Evolutionary conservation across 2,888 invertebrate species (phyloP), one percentile per base, ranked within the genome.

Genomic region (Volucella zonaria): DNA sequence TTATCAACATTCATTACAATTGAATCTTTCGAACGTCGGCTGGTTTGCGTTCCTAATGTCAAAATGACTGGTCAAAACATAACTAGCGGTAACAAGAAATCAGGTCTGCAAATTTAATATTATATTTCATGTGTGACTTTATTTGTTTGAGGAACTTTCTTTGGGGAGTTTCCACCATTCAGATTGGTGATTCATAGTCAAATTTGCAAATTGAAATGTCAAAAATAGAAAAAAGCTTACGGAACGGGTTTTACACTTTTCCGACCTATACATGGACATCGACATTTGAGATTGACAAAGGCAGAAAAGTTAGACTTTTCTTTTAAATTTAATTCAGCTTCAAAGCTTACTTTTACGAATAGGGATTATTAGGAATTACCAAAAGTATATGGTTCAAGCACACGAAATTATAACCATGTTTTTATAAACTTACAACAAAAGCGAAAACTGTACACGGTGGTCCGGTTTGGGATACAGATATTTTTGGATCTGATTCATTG

Each of bases 1-100:
- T 78, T 78, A 78, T 77, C 70, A n/a, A 47, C 47, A 54, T 49
- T 71, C 71, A 58, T 64, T 71, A 64, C 51, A 38, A 66, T 66
- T 40, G 49, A 51, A 40, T 14, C 15, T 66, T 66, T 40, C 38
- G 14, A 31, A n/a, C 31, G 15, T 45, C 49, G 14, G 15, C 8
- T 51, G 14, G 64, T 10, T 45, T 38, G 51, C 0, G 40, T 10
- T 43, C 10, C 38, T 49, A 40, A 40, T n/a, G 18, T 14, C 14
- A 38, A 8, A 31, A 10, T 49, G 47, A 47, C 23, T 38, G 49
- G 38, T 31, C 12, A 40, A 52, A 42, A n/a, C 23, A 12, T 66
- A 14, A 1, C 51, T 49, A 40, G 18, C 15, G 15, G 49, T 15
- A 15, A 12, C 12, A 10, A 40, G 38, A 49, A 51, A 52, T 52